phyloP scores from a whole-genome alignment of 1,140 invertebrate genomes.

The Diorhabda elongata region DNA sequence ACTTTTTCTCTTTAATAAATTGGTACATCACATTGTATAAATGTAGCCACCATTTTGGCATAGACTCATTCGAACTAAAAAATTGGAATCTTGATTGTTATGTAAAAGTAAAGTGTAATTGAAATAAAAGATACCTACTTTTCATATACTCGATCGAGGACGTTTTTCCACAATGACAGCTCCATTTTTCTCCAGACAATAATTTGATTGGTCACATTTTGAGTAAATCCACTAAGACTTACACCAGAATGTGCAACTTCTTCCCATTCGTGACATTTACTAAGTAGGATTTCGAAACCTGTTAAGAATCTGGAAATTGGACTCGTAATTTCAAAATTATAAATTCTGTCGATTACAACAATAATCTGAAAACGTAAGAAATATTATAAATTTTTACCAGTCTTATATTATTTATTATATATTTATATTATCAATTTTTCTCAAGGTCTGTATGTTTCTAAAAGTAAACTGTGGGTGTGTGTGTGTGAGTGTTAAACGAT shows the following conservation, averaged over 20 bases:
- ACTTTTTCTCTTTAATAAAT: slow-evolving; percentile 40
- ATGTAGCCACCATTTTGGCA: slow-evolving; percentile 87
- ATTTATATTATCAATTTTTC: too few relatives aligned
- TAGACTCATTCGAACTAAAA: slow-evolving; percentile 57
- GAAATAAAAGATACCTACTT: slow-evolving; percentile 32
- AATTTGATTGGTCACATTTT: slow-evolving; percentile 73
- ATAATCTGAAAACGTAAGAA: slow-evolving; percentile 32
- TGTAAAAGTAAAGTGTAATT: background rate
- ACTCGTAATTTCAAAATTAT: slow-evolving; percentile 72
- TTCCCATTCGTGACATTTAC: slow-evolving; percentile 87
- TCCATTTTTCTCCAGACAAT: slow-evolving; percentile 91
- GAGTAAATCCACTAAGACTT: slow-evolving; percentile 68
- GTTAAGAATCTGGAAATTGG: slow-evolving; percentile 85
- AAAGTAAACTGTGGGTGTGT: too few relatives aligned
- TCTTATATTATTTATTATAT: too few relatives aligned
- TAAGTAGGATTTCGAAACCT: slow-evolving; percentile 83
- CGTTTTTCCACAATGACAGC: slow-evolving; percentile 79
- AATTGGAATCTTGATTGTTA: background rate
- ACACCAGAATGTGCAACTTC: slow-evolving; percentile 83
- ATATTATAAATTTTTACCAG: background rate
- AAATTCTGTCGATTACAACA: slow-evolving; percentile 68
- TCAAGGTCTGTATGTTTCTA: too few relatives aligned
- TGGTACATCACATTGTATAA: slow-evolving; percentile 60
- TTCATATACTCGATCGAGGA: slow-evolving; percentile 60
- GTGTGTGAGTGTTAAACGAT: too few relatives aligned